A percentile compares a stretch with the other conserved stretches of the same genome.
Conservation (phyloP, 1,140 invertebrate genomes). For the Leptestheria dahalacensis region DNA sequence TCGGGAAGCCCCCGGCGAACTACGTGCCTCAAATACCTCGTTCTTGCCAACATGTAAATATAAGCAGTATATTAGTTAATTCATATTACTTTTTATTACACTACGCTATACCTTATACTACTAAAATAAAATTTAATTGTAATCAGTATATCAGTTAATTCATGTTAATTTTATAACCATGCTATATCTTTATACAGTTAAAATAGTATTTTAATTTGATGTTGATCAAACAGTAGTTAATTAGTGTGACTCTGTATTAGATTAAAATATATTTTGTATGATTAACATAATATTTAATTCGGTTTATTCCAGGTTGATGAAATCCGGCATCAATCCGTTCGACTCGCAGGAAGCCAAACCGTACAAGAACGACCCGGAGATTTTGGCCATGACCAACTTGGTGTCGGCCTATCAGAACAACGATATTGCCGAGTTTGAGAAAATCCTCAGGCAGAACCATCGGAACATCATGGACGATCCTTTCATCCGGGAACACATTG, state of each 20-base stretch:
- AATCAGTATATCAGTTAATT: neutral
- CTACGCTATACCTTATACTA: neutral
- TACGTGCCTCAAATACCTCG: constrained; percentile 95
- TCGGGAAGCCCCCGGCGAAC: constrained; percentile 93
- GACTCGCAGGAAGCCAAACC: constrained; percentile 99
- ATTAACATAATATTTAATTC: neutral
- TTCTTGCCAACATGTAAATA: constrained; percentile 87
- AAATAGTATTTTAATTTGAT: constrained; percentile 62
- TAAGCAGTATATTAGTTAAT: neutral
- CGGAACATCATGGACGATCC: constrained; percentile 98
- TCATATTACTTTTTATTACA: constrained; percentile 4
- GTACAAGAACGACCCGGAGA: constrained; percentile 98
- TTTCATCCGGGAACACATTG: constrained; percentile 97
- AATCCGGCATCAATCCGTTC: constrained; percentile 99
- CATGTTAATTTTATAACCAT: neutral
- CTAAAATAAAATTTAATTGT: constrained; percentile 59
- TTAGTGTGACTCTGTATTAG: neutral
- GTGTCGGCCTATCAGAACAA: constrained; percentile 98
- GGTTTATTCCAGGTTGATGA: constrained; percentile 80
- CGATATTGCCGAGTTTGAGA: constrained; percentile 97
- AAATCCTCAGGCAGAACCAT: constrained; percentile 85
- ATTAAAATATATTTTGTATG: neutral
- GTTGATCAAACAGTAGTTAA: neutral
- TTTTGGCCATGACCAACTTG: constrained; percentile 97
- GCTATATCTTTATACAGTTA: neutral